Base-by-base conservation (phyloP, 37 sponge, comb jelly and placozoan genomes). In the Lycopodina hypogea region DNA sequence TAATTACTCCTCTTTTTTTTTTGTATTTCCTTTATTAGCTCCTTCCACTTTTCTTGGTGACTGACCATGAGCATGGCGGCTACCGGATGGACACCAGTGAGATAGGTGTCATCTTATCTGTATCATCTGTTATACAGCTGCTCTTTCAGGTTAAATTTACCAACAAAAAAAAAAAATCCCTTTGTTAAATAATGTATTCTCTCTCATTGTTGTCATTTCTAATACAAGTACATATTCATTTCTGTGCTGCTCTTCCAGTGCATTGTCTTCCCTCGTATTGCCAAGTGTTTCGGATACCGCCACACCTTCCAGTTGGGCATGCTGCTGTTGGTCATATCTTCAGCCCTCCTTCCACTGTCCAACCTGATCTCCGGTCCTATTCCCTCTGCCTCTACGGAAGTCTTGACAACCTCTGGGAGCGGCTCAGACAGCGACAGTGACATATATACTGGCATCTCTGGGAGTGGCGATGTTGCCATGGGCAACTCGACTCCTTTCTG, bases 321-420 rank as follows among this genome's bases (percentile, higher is more conserved):
- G 22, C 3, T 82, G 12, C n/a, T 82, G 34, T 88, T 78, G 36
- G 81, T 29, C 7, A 58, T 42, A 3, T 34, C 57, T 26, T 56
- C 56, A 24, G 35, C 85, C 21, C 37, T 92, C 24, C 71, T 88
- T 3, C 93, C 93, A 0, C 72, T 88, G 34, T 72, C 89, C 62
- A 88, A 87, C 35, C 41, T n/a, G 2, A 92, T 92, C 42, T 89
- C 90, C 41, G 93, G 93, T 36, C 89, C 89, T 14, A 72, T 92
- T 36, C 23, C 75, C 4, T 26, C 61, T 0, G 68, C 26, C 22
- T 17, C 30, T 18, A 19, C 11, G 51, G 42, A 24, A 35, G 68
- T 14, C 40, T 68, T 72, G 63, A 42, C 56, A 17, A 30, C 24
- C 18, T 38, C 66, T 17, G 72, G 26, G 28, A 72, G 11, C 18